phyloP scores from a whole-genome alignment of 1,140 invertebrate species.

The Bombus affinis region DNA sequence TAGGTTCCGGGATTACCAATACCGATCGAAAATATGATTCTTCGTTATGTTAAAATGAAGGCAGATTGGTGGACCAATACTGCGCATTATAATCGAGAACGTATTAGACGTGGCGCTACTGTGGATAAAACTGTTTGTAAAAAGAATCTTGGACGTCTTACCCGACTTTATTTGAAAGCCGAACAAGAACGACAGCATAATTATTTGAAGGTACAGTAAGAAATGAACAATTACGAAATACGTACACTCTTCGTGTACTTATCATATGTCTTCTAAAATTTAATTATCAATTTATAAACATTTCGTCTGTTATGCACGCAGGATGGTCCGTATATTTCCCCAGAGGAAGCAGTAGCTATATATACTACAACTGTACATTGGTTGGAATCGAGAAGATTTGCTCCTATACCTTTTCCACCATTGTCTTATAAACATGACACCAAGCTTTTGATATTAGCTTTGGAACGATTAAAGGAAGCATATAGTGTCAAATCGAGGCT shows the following conservation, averaged over 20 bases:
- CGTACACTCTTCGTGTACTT: neutral
- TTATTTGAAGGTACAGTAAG: conserved; percentile 89
- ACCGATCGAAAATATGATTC: conserved; percentile 99
- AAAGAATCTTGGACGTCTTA: conserved; percentile 98
- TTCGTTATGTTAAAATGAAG: conserved; percentile 99
- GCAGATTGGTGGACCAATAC: conserved; percentile 99
- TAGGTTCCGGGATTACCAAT: conserved; percentile 96
- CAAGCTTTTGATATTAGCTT: conserved; percentile 97
- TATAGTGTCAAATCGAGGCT: conserved; percentile 99
- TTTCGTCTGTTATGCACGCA: neutral
- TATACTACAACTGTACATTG: conserved; percentile 99
- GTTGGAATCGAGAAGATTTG: conserved; percentile 98
- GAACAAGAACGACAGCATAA: conserved; percentile 99
- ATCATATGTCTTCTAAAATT: neutral
- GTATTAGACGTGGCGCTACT: conserved; percentile 95
- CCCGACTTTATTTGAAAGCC: conserved; percentile 97
- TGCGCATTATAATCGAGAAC: conserved; percentile 99
- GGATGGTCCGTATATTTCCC: conserved; percentile 99
- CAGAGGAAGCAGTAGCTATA: conserved; percentile 99
- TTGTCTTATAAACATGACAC: conserved; percentile 99
- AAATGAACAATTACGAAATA: neutral
- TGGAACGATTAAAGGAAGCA: conserved; percentile 98
- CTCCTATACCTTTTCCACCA: conserved; percentile 99
- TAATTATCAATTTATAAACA: neutral
- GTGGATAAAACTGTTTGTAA: conserved; percentile 99